Evolutionary conservation across 2,888 invertebrate species (phyloP).

Genomic region (Ectropis crepuscularia): DNA sequence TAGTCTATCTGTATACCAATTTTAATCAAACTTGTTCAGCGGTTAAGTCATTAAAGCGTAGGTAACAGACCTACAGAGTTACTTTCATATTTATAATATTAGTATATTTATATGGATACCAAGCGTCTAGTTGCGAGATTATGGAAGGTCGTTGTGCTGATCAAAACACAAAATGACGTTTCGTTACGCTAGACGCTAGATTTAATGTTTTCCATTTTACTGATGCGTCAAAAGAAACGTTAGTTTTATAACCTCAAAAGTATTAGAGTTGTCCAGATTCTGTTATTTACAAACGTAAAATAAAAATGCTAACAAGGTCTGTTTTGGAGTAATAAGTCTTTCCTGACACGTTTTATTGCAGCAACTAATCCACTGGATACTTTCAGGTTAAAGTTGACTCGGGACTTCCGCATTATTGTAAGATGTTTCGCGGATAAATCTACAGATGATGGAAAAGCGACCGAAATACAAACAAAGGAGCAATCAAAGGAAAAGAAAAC

Average conservation of each 20-base stretch:
- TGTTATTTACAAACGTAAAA: not conserved
- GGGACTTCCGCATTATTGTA: slow-evolving; percentile 56
- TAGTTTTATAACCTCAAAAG: slow-evolving; percentile 45
- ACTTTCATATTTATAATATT: too few relatives aligned
- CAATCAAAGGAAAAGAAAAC: slow-evolving; percentile 48
- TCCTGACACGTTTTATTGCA: not conserved
- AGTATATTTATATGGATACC: too few relatives aligned
- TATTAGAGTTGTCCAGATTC: not conserved
- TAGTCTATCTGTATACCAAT: too few relatives aligned
- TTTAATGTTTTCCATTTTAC: too few relatives aligned
- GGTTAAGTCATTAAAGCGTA: too few relatives aligned
- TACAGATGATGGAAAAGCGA: slow-evolving; percentile 62
- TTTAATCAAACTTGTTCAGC: too few relatives aligned
- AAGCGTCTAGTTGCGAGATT: too few relatives aligned
- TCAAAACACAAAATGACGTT: too few relatives aligned
- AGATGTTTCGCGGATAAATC: slow-evolving; percentile 64
- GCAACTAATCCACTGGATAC: not conserved
- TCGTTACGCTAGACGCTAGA: too few relatives aligned
- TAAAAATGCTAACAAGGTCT: slow-evolving; percentile 38
- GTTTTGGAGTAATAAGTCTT: not conserved
- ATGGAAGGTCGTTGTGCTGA: not conserved
- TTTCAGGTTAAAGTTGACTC: slow-evolving; percentile 55
- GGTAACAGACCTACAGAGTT: too few relatives aligned
- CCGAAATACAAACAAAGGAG: slow-evolving; percentile 48
- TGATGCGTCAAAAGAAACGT: slow-evolving; percentile 34